phyloP scores from a whole-genome alignment of 2,797 vertebrate species.

The Craterocephalus amniculus region DNA sequence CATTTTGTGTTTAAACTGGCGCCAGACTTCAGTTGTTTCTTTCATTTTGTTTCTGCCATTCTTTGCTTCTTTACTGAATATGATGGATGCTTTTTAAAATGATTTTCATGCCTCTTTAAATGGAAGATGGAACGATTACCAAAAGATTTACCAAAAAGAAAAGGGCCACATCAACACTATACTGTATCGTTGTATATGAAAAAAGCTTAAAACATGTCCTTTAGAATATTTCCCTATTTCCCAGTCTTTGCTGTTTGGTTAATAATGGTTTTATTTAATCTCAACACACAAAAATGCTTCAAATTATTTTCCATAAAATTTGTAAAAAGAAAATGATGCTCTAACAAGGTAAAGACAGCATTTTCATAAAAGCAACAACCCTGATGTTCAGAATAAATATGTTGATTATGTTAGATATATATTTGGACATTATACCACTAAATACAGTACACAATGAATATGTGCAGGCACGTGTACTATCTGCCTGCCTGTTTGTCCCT shows the following conservation, averaged over 20 bases:
- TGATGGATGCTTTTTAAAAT: not conserved
- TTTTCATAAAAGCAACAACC: too few species aligned
- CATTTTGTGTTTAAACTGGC: constrained; percentile 17
- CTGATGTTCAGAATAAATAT: too few species aligned
- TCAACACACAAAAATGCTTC: too few species aligned
- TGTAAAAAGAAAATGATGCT: not conserved
- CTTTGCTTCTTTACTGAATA: not conserved
- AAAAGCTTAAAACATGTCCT: not conserved
- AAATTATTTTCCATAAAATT: not conserved
- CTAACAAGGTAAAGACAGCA: too few species aligned
- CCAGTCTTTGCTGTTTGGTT: not conserved
- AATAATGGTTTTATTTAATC: too few species aligned
- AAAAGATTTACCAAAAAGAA: not conserved
- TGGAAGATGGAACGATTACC: not conserved
- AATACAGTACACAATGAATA: too few species aligned
- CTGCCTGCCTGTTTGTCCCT: too few species aligned
- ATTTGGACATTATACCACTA: too few species aligned
- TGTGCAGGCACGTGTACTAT: too few species aligned
- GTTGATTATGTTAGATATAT: too few species aligned
- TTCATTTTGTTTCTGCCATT: not conserved
- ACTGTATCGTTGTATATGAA: too few species aligned
- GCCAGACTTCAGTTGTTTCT: constrained; percentile 16
- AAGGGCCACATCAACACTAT: not conserved
- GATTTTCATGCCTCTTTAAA: not conserved
- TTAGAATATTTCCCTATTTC: not conserved